Base-by-base conservation (phyloP, 2,888 invertebrate genomes). In the Archaeoteleia sp. region DNA sequence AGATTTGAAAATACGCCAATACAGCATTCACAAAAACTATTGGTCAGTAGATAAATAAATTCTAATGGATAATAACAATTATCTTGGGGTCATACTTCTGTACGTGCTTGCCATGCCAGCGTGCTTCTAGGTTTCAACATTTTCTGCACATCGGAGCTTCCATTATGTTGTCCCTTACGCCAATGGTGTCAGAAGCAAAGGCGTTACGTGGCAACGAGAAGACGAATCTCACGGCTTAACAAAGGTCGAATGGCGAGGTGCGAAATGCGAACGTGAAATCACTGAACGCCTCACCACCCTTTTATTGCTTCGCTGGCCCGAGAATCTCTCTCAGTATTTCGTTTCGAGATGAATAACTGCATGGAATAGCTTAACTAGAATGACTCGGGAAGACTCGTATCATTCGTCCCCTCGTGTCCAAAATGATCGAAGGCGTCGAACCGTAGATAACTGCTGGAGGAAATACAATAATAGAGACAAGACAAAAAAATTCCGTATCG, bases 351-450 rank as follows among this genome's bases (percentile, higher is more conserved):
- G 67, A 68, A 63, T 68, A 58, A 68, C 62, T 63, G 45, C 76
- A 62, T 55, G 71, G 65, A 74, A 63, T 71, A 68, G 63, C 69
- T 73, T 71, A 71, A 68, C 60, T 58, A 71, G 71, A 74, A 67
- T 69, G 72, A 72, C 70, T 71, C 67, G 66, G 60, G 68, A 58
- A 67, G 70, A 78, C 69, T 73, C 68, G 65, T 57, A 54, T 61
- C 68, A 67, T 60, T 70, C 67, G 69, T 51, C 70, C 70, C 68
- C 67, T 71, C 53, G 67, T 70, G 72, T 73, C 69, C 58, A 74
- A 65, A 72, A 71, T 71, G 60, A 77, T 75, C 74, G 72, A 69
- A 82, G 79, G 83, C 79, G 82, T 81, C 72, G 81, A 78, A 74
- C 77, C 79, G 76, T 79, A 62, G 53, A 72, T 81, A 82, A 82